A percentile compares a stretch with the other conserved stretches of the same genome.
These are phyloP conservation scores for Bombus vancouverensis DNA, from an alignment of 1,140 invertebrate genomes.

Conservation along the genomic window DNA sequence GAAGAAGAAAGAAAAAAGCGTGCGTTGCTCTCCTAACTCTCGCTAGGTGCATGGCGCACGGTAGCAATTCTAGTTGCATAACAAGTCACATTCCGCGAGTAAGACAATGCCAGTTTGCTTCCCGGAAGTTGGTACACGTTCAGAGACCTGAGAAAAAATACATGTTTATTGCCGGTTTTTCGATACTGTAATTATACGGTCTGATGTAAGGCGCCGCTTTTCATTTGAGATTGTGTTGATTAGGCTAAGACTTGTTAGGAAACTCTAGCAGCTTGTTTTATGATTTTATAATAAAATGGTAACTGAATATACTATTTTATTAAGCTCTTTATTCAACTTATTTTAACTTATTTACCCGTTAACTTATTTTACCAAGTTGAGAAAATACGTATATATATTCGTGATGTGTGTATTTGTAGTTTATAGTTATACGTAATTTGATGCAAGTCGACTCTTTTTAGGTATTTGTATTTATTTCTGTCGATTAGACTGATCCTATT, in stretches of 20 bases:
- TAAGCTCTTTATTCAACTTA: too few species aligned
- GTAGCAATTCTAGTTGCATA: conserved; percentile 5
- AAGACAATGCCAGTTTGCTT: background rate
- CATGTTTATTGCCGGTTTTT: background rate
- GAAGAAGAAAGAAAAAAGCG: background rate
- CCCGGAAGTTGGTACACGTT: conserved; percentile 1
- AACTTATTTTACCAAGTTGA: background rate
- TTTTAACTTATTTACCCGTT: too few species aligned
- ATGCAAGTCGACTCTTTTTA: too few species aligned
- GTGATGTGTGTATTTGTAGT: too few species aligned
- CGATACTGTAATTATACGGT: background rate
- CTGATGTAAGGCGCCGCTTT: background rate
- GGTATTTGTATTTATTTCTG: too few species aligned
- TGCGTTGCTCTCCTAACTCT: background rate
- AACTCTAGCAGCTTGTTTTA: background rate
- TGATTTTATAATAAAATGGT: background rate
- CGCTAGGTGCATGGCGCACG: background rate
- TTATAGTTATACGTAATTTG: too few species aligned
- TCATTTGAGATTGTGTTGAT: background rate
- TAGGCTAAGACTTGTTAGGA: background rate
- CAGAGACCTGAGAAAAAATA: background rate
- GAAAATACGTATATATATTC: background rate
- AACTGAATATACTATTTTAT: too few species aligned
- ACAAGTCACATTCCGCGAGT: background rate
- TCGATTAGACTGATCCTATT: background rate